These are phyloP conservation scores for Nyctereutes procyonoides DNA, from an alignment of 2,113 vertebrate species.

Conservation along the genomic window DNA sequence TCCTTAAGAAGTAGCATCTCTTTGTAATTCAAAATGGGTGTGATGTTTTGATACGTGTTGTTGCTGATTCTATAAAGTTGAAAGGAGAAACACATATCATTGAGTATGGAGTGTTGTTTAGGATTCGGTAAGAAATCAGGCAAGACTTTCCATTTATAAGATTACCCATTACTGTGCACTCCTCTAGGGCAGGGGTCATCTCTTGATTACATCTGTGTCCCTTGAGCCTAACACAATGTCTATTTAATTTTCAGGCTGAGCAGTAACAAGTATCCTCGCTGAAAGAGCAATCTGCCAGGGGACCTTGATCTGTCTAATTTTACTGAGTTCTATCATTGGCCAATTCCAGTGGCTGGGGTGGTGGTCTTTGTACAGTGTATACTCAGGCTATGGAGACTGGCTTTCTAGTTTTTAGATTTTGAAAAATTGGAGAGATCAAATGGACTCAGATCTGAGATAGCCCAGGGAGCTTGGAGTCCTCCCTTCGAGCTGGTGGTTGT, in stretches of 20 bases:
- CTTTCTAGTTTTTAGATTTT: not conserved
- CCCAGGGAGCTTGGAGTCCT: not conserved
- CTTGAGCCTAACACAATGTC: not conserved
- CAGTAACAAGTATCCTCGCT: not conserved
- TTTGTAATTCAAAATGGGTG: conserved; percentile 5
- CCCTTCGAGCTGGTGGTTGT: not conserved
- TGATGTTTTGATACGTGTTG: not conserved
- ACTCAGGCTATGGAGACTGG: not conserved
- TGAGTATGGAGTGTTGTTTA: not conserved
- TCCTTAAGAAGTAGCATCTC: not conserved
- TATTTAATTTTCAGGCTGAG: not conserved
- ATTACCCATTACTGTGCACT: not conserved
- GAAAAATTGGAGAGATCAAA: not conserved
- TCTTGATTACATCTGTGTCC: not conserved
- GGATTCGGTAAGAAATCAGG: not conserved
- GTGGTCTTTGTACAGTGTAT: not conserved
- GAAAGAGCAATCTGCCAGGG: not conserved
- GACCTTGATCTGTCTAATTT: not conserved
- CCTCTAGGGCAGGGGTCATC: not conserved
- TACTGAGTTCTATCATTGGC: not conserved
- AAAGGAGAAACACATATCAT: not conserved
- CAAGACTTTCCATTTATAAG: not conserved
- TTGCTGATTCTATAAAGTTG: not conserved
- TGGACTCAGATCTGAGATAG: not conserved
- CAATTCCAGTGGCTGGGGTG: not conserved